These are phyloP conservation scores for Conus ventricosus DNA, from an alignment of 1,140 invertebrate genomes.

Conservation along the genomic window DNA sequence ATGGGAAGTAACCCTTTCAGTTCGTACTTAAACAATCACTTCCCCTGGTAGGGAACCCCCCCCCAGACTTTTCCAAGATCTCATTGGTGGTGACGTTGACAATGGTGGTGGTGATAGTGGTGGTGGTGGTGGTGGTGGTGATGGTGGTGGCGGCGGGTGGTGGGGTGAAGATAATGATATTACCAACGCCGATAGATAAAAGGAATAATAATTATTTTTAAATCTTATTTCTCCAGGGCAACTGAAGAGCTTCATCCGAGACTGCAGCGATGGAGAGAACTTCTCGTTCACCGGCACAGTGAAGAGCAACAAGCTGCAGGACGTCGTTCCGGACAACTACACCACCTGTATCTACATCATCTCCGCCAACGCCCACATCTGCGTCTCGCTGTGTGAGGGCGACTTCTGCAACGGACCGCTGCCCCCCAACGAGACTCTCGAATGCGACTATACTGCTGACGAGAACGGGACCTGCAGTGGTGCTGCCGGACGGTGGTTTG, in stretches of 20 bases:
- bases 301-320: neutral
- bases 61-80: too few relatives aligned
- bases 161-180: too few relatives aligned
- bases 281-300: constrained; percentile 35
- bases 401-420: constrained; percentile 38
- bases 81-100: too few relatives aligned
- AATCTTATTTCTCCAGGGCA: neutral
- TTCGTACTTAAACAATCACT: too few relatives aligned
- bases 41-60: too few relatives aligned
- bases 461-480: constrained; percentile 23
- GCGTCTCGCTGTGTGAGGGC: constrained; percentile 20
- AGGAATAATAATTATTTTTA: too few relatives aligned
- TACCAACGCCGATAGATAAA: too few relatives aligned
- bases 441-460: neutral
- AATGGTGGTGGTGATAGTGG: too few relatives aligned
- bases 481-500: neutral
- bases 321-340: constrained; percentile 9
- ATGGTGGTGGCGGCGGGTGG: too few relatives aligned
- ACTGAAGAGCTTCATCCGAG: constrained; percentile 35
- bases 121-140: too few relatives aligned
- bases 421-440: neutral
- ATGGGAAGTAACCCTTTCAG: too few relatives aligned
- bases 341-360: constrained; percentile 33
- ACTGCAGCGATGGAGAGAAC: constrained; percentile 35
- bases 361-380: constrained; percentile 29